Evolutionary conservation across 2,113 vertebrate species (phyloP), one percentile per base, ranked within the genome.

Genomic region (Lampris megalopsis): DNA sequence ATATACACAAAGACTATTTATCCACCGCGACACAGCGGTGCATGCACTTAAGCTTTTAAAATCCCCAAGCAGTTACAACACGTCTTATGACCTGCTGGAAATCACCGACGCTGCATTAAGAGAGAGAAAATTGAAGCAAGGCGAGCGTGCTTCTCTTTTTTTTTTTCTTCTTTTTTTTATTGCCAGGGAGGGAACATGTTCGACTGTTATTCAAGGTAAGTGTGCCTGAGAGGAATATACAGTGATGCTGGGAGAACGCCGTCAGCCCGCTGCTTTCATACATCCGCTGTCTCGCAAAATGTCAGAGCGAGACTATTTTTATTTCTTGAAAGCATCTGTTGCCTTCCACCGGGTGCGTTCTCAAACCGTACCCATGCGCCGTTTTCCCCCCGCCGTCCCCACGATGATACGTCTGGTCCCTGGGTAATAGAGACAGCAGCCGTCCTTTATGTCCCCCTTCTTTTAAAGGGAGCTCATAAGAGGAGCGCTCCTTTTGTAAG

Each of bases 361-460:
- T 77, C 52, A 2, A 77, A 79, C 75, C 41, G 60, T 82, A 63
- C 37, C 83, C 81, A 64, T 81, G 74, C 71, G 65, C 80, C 80
- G 49, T 54, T 64, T 49, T 54, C 74, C 61, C 63, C 59, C 63
- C 60, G 11, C 8, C 1, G 63, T 80, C 72, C 79, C 85, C 85
- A 60, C 79, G 58, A 43, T 77, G 76, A 90, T 81, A 78, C 77
- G 74, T 80, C 77, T 87, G 24, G 74, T 92, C 91, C 88, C 84
- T 58, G 71, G 84, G 62, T 91, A 79, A 86, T 84, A 79, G 79
- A 84, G 87, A 86, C 87, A 81, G 83, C 73, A 36, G 35, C 79
- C 71, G 87, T 92, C 85, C 90, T 90, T 85, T 86, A 76, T 84
- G 86, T 90, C 86, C 92, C 91, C 88, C 24, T 24, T 90, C 79